A percentile compares a stretch with the other conserved stretches of the same genome.
These are phyloP conservation scores for Catalaphyllia jardinei DNA, from an alignment of 64 coral and sea anemone species.

Conservation along the genomic window DNA sequence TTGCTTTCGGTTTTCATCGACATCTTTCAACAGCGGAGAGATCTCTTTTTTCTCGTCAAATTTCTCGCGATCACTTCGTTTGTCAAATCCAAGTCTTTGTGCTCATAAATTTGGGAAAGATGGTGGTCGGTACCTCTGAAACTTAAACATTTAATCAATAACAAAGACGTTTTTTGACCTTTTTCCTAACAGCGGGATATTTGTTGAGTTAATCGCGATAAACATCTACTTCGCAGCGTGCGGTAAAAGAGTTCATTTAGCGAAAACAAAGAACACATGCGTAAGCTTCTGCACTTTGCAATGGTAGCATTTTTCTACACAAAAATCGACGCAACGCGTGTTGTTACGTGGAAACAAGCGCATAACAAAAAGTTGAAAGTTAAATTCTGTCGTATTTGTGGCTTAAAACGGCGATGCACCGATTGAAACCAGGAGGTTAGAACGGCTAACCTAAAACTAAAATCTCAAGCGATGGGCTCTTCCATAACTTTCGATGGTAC, in stretches of 20 bases:
- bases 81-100: background rate
- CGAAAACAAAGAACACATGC: slow-evolving; percentile 33
- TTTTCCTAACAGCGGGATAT: slow-evolving; percentile 43
- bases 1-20: background rate
- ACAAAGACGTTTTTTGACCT: slow-evolving; percentile 43
- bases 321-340: slow-evolving; percentile 17
- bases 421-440: background rate
- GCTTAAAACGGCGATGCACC: background rate
- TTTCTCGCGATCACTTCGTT: background rate
- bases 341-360: background rate
- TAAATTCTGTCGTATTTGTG: background rate
- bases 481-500: background rate
- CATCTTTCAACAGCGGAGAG: background rate
- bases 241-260: slow-evolving; percentile 53
- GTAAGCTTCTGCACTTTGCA: background rate
- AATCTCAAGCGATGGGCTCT: background rate
- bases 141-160: slow-evolving; percentile 22
- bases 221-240: slow-evolving; percentile 44
- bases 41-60: background rate
- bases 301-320: slow-evolving; percentile 44
- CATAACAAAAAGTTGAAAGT: background rate
- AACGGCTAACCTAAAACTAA: background rate
- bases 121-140: background rate
- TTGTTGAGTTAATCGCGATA: slow-evolving; percentile 57
- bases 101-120: background rate